phyloP scores from a whole-genome alignment of 2,888 invertebrate species.

The Amblyjoppa fuscipennis region DNA sequence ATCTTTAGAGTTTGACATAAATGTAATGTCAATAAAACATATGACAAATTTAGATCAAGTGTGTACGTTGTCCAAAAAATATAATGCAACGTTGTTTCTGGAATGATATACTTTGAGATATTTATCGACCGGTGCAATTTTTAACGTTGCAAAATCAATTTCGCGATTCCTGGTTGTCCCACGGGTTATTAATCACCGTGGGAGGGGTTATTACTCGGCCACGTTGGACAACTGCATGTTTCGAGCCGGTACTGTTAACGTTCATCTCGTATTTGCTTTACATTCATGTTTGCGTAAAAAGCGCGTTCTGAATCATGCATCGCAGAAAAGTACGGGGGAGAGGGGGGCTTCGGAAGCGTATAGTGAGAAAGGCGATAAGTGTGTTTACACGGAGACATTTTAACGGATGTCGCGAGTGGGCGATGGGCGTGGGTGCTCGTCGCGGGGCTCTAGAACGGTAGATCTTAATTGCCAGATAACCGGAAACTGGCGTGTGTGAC shows the following conservation, averaged over 20 bases:
- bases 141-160: conserved; percentile 38
- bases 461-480: conserved; percentile 83
- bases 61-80: background rate
- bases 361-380: conserved; percentile 38
- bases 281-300: conserved; percentile 52
- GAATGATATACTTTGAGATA: background rate
- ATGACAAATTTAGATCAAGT: background rate
- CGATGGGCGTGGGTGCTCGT: conserved; percentile 54
- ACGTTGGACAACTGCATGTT: background rate
- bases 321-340: conserved; percentile 52
- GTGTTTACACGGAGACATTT: conserved; percentile 62
- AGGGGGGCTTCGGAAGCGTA: conserved; percentile 6
- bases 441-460: conserved; percentile 60
- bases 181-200: conserved; percentile 35
- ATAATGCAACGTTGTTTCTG: too few species aligned
- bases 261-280: conserved; percentile 41
- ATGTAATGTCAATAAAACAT: background rate
- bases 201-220: background rate
- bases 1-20: background rate
- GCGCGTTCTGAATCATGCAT: conserved; percentile 77
- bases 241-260: conserved; percentile 9
- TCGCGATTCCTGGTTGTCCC: conserved; percentile 22
- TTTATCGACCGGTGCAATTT: background rate
- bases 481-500: conserved; percentile 64
- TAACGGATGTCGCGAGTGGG: conserved; percentile 62